Evolutionary conservation across 2,797 vertebrate genomes (phyloP).

Genomic region (Xiphorhynchus erythropygius): DNA sequence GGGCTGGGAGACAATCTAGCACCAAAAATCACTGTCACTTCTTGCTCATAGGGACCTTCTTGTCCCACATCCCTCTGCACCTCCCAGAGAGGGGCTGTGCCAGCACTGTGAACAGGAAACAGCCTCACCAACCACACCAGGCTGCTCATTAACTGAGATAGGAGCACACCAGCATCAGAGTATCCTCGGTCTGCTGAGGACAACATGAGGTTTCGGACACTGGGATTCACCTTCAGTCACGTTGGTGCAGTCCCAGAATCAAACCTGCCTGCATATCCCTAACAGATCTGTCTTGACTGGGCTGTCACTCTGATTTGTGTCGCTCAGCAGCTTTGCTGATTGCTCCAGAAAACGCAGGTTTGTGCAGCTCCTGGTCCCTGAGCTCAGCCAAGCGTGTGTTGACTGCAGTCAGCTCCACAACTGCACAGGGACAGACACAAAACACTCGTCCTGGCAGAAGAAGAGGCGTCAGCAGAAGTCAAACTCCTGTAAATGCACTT

Average conservation of each 20-base stretch:
- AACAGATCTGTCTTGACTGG: not conserved
- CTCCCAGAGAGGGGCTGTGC: not conserved
- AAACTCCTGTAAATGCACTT: not conserved
- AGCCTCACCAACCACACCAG: not conserved
- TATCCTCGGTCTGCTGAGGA: rapidly evolving
- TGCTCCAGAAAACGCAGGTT: not conserved
- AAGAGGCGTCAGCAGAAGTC: not conserved
- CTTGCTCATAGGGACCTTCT: not conserved
- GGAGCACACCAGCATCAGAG: not conserved
- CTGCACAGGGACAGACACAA: not conserved
- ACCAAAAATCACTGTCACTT: not conserved
- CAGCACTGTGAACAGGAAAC: not conserved
- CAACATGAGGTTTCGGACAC: not conserved
- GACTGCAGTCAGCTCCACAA: not conserved
- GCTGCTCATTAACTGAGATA: not conserved
- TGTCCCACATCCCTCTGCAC: rapidly evolving
- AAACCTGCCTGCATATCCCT: not conserved
- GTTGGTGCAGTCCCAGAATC: not conserved
- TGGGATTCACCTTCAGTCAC: not conserved
- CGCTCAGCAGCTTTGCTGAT: not conserved
- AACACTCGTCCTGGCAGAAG: not conserved
- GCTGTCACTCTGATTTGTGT: not conserved
- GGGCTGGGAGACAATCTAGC: not conserved
- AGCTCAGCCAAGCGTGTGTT: not conserved
- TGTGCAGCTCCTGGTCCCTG: not conserved